A percentile compares a stretch with the other conserved stretches of the same genome.
Evolutionary conservation across 1,140 invertebrate genomes (phyloP).

Genomic region (Cyclargus thomasi): DNA sequence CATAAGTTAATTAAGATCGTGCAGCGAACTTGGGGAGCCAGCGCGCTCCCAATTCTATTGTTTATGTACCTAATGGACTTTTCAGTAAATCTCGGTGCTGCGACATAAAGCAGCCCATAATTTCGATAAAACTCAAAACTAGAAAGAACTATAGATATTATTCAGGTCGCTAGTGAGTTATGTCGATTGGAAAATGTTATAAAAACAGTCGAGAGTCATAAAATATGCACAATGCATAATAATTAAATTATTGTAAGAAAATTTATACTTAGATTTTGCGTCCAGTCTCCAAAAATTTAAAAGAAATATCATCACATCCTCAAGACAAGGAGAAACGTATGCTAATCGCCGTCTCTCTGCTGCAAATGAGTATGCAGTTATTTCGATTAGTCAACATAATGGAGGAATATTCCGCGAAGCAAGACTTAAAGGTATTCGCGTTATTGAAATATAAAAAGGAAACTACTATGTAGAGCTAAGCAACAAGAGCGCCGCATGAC

Average conservation of each 20-base stretch:
- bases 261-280: no score
- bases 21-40: neutral
- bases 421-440: neutral
- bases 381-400: constrained; percentile 5
- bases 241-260: no score
- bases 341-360: neutral
- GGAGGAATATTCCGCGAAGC: neutral
- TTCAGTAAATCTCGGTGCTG: neutral
- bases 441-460: constrained; percentile 1
- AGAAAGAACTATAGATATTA: neutral
- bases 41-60: neutral
- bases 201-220: no score
- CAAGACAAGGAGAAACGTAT: neutral
- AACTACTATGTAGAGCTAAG: neutral
- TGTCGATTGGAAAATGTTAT: neutral
- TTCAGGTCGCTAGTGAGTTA: neutral
- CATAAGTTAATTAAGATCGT: constrained; percentile 12
- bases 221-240: no score
- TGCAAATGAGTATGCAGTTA: neutral
- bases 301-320: no score
- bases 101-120: neutral
- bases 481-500: neutral
- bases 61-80: constrained; percentile 8
- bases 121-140: neutral
- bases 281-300: no score